A percentile compares a stretch with the other conserved stretches of the same genome.
These are phyloP conservation scores for Enteromius trimaculatus DNA, from an alignment of 2,797 vertebrate species.

Conservation along the genomic window DNA sequence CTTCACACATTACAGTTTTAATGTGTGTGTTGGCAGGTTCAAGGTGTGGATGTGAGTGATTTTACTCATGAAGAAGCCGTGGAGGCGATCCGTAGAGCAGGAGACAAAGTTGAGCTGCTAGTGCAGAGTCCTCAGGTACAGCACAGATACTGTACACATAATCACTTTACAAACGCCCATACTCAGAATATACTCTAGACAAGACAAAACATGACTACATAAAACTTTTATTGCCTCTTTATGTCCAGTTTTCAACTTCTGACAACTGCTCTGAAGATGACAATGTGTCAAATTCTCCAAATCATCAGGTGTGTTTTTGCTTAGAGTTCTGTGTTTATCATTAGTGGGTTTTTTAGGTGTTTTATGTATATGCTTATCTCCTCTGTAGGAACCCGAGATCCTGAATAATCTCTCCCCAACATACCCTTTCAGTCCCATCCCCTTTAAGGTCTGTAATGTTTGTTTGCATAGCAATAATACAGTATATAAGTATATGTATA, in stretches of 20 bases:
- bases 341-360: not conserved
- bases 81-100: conserved; percentile 93
- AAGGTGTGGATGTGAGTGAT: conserved; percentile 90
- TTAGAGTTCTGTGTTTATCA: not conserved
- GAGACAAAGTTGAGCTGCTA: conserved; percentile 88
- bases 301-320: conserved; percentile 39
- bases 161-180: not conserved
- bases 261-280: conserved; percentile 5
- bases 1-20: conserved; percentile 22
- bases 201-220: not conserved
- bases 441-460: conserved; percentile 90
- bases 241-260: conserved; percentile 14
- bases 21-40: conserved; percentile 78
- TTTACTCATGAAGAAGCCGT: conserved; percentile 96
- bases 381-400: conserved; percentile 83
- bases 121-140: conserved; percentile 89
- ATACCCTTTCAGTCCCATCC: conserved; percentile 91
- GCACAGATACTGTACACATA: not conserved
- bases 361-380: conserved; percentile 71
- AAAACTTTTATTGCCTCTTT: not conserved
- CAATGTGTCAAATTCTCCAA: conserved; percentile 23
- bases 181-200: not conserved
- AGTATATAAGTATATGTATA: conserved; percentile 14
- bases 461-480: conserved; percentile 45
- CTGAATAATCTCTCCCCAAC: conserved; percentile 85